phyloP scores from a whole-genome alignment of 2,888 invertebrate genomes.

The Nomada fabriciana region DNA sequence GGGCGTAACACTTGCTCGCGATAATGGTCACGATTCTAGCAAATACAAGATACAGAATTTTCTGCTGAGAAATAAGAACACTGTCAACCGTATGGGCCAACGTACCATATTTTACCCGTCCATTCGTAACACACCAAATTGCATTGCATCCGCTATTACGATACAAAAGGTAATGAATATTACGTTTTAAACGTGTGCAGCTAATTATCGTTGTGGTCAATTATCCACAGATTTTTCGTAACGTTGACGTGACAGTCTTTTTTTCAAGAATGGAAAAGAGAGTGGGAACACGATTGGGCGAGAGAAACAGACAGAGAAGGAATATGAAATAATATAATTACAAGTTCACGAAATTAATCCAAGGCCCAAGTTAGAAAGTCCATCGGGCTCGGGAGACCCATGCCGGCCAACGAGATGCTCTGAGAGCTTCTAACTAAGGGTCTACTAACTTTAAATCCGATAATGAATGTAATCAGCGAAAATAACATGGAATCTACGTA shows the following conservation, averaged over 20 bases:
- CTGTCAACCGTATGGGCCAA: neutral
- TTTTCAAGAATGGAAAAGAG: no score
- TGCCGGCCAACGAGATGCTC: constrained; percentile 53
- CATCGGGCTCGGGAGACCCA: constrained; percentile 23
- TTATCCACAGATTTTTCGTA: neutral
- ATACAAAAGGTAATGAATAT: no score
- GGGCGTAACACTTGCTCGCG: constrained; percentile 67
- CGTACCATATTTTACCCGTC: neutral
- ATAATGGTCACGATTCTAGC: constrained; percentile 35
- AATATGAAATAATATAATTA: constrained; percentile 36
- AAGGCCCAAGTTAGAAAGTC: constrained; percentile 10
- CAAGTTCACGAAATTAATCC: constrained; percentile 52
- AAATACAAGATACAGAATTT: constrained; percentile 7
- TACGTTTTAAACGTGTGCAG: neutral
- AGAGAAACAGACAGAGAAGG: neutral
- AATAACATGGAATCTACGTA: constrained; percentile 80
- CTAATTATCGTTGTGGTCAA: neutral
- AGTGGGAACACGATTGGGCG: neutral
- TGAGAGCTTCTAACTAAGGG: constrained; percentile 66
- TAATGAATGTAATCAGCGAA: constrained; percentile 81
- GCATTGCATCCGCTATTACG: no score
- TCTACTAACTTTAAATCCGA: constrained; percentile 76
- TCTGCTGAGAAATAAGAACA: neutral
- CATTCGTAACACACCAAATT: no score
- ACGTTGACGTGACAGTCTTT: no score